Evolutionary conservation across 2,888 invertebrate species (phyloP), one percentile per base, ranked within the genome.

Genomic region (Ptycholaimellus sp.): DNA sequence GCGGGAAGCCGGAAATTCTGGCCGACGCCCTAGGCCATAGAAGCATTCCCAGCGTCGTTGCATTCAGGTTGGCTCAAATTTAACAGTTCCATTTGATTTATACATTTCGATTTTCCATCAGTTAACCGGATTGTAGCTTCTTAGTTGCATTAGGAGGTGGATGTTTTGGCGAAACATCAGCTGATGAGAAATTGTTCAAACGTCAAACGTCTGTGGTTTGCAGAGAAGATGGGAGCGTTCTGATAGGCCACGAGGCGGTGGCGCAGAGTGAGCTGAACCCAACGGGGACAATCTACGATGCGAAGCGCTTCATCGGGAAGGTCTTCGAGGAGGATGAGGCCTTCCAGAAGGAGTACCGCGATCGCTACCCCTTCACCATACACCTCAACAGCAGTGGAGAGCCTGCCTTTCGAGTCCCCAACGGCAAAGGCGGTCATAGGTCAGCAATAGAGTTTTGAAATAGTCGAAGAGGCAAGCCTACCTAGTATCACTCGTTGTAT

Each of bases 291-390:
- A 50, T 66, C 33, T 66, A 65, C 46, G 66, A 66, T 50, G 62
- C 64, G 19, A 66, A 66, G 46, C 46, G 66, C 28, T 66, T 66
- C 47, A 64, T 66, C 28, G 66, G 66, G 3, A 59, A 61, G 44
- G 45, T 43, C 3, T 63, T 63, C 44, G 52, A 44, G 9, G 34
- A 31, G 3, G 40, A 50, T 19, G 48, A 56, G 34, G 57, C 59
- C 32, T 38, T 60, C 3, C 28, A 41, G 13, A 39, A 45, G 21
- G 49, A 54, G 16, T 51, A 52, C 36, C 45, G 49, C 35, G 48
- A 53, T 4, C n/a, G n/a, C n/a, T n/a, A n/a, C n/a, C n/a, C n/a
- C n/a, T n/a, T n/a, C n/a, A n/a, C n/a, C n/a, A n/a, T n/a, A n/a
- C n/a, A n/a, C n/a, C n/a, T n/a, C n/a, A n/a, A n/a, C n/a, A n/a